These are phyloP conservation scores for Cyprinodon brontotheroides DNA, from an alignment of 2,113 vertebrate species.

Conservation along the genomic window DNA sequence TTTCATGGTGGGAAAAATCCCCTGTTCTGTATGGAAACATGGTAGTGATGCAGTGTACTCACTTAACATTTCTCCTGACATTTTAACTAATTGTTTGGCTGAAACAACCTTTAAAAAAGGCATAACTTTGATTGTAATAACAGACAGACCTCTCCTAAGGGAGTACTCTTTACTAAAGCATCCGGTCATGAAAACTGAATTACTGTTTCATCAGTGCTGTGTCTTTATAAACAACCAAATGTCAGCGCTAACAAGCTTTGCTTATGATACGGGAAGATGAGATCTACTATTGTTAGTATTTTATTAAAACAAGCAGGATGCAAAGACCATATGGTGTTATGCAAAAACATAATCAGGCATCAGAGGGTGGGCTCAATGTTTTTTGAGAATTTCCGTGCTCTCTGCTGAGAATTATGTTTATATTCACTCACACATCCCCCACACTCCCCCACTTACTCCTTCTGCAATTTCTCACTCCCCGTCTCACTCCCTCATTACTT, in stretches of 20 bases:
- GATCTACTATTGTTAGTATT: conserved; percentile 20
- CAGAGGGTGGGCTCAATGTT: conserved; percentile 66
- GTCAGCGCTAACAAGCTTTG: background rate
- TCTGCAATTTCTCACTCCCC: conserved; percentile 22
- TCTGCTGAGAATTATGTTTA: conserved; percentile 57
- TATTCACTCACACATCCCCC: conserved; percentile 53
- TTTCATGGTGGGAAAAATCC: conserved; percentile 1
- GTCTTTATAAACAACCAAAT: conserved; percentile 15
- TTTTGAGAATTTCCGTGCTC: conserved; percentile 57
- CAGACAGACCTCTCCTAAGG: conserved; percentile 38
- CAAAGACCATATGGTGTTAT: conserved; percentile 46
- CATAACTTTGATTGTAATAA: conserved; percentile 47
- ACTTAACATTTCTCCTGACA: conserved; percentile 16
- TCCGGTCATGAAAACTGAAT: conserved; percentile 16
- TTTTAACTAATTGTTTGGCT: conserved; percentile 9
- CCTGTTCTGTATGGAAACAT: background rate
- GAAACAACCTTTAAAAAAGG: conserved; percentile 55
- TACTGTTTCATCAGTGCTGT: conserved; percentile 16
- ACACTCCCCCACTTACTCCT: conserved; percentile 32
- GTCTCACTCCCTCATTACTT: conserved; percentile 22
- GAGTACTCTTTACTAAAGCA: conserved; percentile 30
- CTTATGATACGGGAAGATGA: conserved; percentile 3
- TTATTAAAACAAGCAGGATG: conserved; percentile 41
- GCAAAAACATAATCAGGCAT: conserved; percentile 55
- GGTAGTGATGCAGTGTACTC: background rate